Conservation (phyloP, 2,797 vertebrate genomes). For the Lycodopsis pacificus region DNA sequence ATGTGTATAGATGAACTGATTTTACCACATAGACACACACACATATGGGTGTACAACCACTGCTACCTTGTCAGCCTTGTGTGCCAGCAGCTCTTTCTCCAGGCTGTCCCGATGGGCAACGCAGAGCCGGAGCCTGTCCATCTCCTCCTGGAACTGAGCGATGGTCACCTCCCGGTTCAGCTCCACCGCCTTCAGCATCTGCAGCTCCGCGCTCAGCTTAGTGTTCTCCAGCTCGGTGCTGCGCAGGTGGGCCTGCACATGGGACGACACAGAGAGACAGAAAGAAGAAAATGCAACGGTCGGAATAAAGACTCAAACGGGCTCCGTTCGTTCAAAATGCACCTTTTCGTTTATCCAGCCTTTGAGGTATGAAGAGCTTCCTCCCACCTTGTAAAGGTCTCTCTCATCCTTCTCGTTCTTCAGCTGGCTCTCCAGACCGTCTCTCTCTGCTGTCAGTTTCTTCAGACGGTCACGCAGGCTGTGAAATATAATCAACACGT, state of each 20-base stretch:
- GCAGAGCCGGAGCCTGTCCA: constrained; percentile 87
- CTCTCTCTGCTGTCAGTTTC: constrained; percentile 90
- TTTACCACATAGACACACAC: background rate
- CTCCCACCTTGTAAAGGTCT: constrained; percentile 94
- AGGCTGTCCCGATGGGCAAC: constrained; percentile 89
- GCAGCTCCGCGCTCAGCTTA: constrained; percentile 94
- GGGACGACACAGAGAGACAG: background rate
- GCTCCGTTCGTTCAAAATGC: background rate
- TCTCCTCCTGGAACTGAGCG: constrained; percentile 94
- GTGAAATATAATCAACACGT: background rate
- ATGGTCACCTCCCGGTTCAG: constrained; percentile 94
- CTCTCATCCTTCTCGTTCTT: constrained; percentile 97
- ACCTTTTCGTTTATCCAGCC: background rate
- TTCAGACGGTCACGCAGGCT: constrained; percentile 93
- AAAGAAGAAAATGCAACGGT: background rate
- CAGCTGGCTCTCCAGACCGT: constrained; percentile 90
- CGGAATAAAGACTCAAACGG: background rate
- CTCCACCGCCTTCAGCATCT: constrained; percentile 96
- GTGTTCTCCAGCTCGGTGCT: constrained; percentile 98
- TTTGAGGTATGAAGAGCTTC: background rate
- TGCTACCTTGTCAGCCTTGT: constrained; percentile 76
- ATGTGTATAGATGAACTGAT: background rate
- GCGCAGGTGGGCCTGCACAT: constrained; percentile 91
- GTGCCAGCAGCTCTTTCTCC: constrained; percentile 86
- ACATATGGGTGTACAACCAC: background rate